Percentiles rank a stretch among this genome's conserved stretches.
phyloP scores from a whole-genome alignment of 2,797 vertebrate species.

The Tarsius wallacei region DNA sequence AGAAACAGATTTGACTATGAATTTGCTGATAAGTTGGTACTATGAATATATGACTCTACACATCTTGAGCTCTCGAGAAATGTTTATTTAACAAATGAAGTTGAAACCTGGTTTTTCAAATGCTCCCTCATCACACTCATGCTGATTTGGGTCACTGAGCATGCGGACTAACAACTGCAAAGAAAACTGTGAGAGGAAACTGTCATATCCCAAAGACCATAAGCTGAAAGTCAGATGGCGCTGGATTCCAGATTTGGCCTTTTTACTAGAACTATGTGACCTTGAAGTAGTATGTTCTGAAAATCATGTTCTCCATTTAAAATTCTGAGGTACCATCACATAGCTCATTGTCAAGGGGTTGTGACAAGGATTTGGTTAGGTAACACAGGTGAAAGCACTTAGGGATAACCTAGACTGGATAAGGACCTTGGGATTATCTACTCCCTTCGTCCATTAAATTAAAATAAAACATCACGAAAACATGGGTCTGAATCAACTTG shows the following conservation, averaged over 20 bases:
- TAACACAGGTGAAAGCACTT: background rate
- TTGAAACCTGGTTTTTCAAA: background rate
- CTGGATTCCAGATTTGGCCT: background rate
- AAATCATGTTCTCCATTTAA: background rate
- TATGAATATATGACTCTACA: background rate
- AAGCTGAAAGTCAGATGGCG: background rate
- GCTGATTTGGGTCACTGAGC: background rate
- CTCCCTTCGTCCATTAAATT: background rate
- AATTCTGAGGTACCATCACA: background rate
- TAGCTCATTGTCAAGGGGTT: background rate
- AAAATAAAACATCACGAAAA: background rate
- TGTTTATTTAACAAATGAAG: slow-evolving; percentile 58
- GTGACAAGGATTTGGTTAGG: background rate
- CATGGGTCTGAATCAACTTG: background rate
- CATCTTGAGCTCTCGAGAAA: background rate
- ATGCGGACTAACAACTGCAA: slow-evolving; percentile 1
- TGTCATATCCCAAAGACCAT: background rate
- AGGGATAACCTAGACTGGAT: background rate
- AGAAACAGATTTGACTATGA: background rate
- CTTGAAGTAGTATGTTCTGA: background rate
- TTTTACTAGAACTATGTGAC: background rate
- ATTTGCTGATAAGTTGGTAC: background rate
- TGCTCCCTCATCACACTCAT: background rate
- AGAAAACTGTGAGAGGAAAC: background rate
- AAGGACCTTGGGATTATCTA: background rate